Conservation (phyloP, 2,113 vertebrate species). For the Hemichromis elongatus region DNA sequence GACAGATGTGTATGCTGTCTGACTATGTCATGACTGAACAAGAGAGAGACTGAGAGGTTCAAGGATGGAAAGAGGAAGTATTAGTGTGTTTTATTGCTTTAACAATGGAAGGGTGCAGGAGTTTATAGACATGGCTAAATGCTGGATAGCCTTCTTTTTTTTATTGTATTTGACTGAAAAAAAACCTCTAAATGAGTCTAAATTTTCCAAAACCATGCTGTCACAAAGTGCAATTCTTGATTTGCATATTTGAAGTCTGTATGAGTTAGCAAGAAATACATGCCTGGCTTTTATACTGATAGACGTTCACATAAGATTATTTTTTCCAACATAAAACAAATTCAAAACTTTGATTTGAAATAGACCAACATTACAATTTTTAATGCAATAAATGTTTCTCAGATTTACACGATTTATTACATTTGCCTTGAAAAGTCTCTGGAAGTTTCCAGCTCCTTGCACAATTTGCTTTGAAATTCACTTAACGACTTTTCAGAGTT, state of each 20-base stretch:
- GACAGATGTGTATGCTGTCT: conserved; percentile 44
- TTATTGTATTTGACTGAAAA: background rate
- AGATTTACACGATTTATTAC: background rate
- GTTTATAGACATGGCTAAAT: background rate
- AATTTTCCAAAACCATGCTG: background rate
- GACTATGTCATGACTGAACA: conserved; percentile 26
- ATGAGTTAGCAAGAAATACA: background rate
- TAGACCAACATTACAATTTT: background rate
- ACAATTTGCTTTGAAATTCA: background rate
- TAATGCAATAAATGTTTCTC: background rate
- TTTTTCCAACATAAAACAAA: background rate
- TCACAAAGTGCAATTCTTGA: background rate
- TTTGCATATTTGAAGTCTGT: background rate
- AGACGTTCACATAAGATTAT: background rate
- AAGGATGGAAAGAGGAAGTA: background rate
- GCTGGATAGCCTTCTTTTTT: background rate
- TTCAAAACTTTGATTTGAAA: background rate
- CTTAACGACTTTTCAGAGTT: background rate
- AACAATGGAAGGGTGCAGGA: background rate
- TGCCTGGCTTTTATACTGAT: background rate
- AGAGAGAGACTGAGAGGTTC: conserved; percentile 3
- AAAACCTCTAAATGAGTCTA: background rate
- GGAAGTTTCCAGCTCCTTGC: background rate
- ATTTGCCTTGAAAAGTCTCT: background rate
- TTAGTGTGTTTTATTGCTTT: background rate